phyloP scores from a whole-genome alignment of 2,797 vertebrate species.

The Telmatherina bonti region DNA sequence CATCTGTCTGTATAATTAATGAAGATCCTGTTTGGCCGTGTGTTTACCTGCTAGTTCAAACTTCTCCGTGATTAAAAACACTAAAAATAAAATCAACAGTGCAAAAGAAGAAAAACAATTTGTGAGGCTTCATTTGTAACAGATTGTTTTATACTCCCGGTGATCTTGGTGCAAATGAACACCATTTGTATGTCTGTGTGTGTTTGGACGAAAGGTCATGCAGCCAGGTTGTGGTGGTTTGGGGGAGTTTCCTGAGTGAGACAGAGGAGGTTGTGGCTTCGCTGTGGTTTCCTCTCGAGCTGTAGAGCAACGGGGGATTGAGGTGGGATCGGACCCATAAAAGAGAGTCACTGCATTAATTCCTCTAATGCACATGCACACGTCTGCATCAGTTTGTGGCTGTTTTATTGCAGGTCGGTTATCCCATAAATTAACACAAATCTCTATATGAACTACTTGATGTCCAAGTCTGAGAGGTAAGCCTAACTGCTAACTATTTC shows the following conservation, averaged over 20 bases:
- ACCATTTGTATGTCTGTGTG: constrained; percentile 17
- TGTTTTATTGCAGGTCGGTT: constrained; percentile 67
- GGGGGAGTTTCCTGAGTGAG: constrained; percentile 65
- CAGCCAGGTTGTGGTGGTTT: constrained; percentile 49
- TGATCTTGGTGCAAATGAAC: constrained; percentile 19
- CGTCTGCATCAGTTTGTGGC: constrained; percentile 43
- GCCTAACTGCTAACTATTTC: constrained; percentile 10
- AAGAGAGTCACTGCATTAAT: constrained; percentile 63
- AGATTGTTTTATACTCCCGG: neutral
- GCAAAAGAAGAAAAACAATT: neutral
- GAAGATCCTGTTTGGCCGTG: constrained; percentile 27
- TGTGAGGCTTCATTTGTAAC: neutral
- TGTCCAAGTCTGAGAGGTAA: constrained; percentile 37
- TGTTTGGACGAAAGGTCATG: constrained; percentile 39
- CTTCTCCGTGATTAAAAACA: neutral
- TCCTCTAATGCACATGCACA: constrained; percentile 14
- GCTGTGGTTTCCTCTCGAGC: constrained; percentile 62
- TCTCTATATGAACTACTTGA: constrained; percentile 57
- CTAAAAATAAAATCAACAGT: constrained; percentile 1
- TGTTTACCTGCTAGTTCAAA: constrained; percentile 13
- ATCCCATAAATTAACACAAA: constrained; percentile 74
- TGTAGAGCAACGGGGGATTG: constrained; percentile 14
- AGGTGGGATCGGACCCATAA: constrained; percentile 57
- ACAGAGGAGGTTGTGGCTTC: constrained; percentile 48
- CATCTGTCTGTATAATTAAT: constrained; percentile 23